These are phyloP conservation scores for Agonopterix arenella DNA, from an alignment of 2,888 invertebrate species.

Conservation along the genomic window DNA sequence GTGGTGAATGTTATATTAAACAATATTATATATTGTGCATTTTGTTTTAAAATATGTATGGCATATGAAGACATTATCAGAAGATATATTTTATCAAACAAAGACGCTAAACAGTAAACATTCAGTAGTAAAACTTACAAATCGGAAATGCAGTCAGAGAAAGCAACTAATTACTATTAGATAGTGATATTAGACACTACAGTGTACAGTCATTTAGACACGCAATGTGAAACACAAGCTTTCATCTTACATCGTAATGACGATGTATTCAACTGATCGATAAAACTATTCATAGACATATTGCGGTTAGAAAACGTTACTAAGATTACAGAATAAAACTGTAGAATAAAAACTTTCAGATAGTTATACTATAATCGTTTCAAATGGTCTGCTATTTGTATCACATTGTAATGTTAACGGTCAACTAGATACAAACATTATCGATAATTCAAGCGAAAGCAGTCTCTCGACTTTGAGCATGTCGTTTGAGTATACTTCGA, in stretches of 20 bases:
- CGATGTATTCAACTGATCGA: constrained; percentile 14
- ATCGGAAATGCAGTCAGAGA: constrained; percentile 32
- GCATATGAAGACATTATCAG: too few relatives aligned
- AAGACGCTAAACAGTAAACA: too few relatives aligned
- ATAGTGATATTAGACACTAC: constrained; percentile 18
- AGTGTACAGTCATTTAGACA: constrained; percentile 35
- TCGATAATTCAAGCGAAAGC: not conserved
- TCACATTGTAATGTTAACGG: constrained; percentile 25
- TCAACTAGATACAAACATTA: constrained; percentile 13
- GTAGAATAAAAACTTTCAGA: constrained; percentile 17
- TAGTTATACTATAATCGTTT: constrained; percentile 8
- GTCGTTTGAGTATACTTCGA: too few relatives aligned
- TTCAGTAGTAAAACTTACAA: constrained; percentile 15
- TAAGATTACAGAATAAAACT: constrained; percentile 28
- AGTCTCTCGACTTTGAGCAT: not conserved
- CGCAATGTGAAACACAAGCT: constrained; percentile 32
- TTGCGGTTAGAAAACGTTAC: constrained; percentile 43
- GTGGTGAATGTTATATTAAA: too few relatives aligned
- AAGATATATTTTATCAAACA: too few relatives aligned
- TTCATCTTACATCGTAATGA: constrained; percentile 22
- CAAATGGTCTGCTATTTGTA: constrained; percentile 17
- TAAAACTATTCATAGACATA: constrained; percentile 25
- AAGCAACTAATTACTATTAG: constrained; percentile 45
- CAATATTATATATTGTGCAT: too few relatives aligned
- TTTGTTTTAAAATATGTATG: too few relatives aligned